Evolutionary conservation across 2,113 vertebrate genomes (phyloP).

Genomic region (Ceyx margarethae): DNA sequence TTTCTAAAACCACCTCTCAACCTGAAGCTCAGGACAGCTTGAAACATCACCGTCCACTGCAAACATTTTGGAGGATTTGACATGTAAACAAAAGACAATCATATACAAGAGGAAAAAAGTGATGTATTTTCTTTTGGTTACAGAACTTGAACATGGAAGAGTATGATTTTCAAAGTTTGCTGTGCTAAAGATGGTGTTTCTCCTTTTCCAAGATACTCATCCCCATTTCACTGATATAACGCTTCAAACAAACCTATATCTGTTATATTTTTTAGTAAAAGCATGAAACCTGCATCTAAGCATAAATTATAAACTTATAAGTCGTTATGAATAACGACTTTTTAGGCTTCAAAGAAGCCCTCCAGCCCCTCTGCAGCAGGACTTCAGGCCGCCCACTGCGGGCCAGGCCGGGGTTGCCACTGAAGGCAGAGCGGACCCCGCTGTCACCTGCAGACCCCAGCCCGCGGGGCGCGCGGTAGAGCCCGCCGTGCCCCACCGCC

Average conservation of each 20-base stretch:
- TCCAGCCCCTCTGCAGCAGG: too few species aligned
- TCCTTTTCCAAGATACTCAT: background rate
- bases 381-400: too few species aligned
- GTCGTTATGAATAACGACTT: background rate
- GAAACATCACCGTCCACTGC: background rate
- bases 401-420: background rate
- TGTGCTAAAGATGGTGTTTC: background rate
- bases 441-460: background rate
- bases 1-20: background rate
- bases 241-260: background rate
- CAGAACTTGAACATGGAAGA: background rate
- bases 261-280: background rate
- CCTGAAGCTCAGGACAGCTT: background rate
- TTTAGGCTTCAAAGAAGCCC: background rate
- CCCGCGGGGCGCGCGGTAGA: background rate
- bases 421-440: background rate
- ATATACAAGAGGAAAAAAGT: background rate
- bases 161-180: background rate
- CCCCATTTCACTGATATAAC: background rate
- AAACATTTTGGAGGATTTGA: background rate
- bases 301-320: background rate
- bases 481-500: background rate
- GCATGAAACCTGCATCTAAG: background rate
- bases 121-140: background rate
- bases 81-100: background rate